Base-by-base conservation (phyloP, 2,113 vertebrate genomes). In the Paramisgurnus dabryanus region DNA sequence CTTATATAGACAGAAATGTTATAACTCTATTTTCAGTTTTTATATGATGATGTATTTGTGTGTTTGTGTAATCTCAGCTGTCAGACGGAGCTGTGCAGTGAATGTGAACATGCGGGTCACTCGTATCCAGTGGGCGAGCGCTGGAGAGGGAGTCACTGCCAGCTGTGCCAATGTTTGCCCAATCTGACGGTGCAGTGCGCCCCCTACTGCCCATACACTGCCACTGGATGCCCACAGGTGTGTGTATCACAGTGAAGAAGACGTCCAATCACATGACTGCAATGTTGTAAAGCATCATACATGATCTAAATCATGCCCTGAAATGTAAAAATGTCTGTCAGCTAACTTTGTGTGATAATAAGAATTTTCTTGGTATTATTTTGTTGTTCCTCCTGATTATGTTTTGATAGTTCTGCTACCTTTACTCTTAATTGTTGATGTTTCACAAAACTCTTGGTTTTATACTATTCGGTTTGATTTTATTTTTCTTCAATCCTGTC, bases 141-240 rank as follows among this genome's bases (percentile, higher is more conserved):
- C 78, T 96, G 96, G 96, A 90, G 81, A 3, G 85, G 83, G 0
- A 92, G 89, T 0, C 87, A 85, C 4, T 98, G 96, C 80, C 88
- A 72, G 4, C 86, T 96, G 49, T 98, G 96, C 82, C 92, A 93
- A 78, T 98, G 97, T 86, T 87, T 93, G 76, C 84, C 91, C 1
- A 88, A 91, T 17, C 88, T 91, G 2, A 90, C 72, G 0, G 89
- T 94, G 34, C 90, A 81, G 18, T 97, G 96, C 18, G 89, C 91
- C 17, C 88, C 86, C 10, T 96, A 93, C 87, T 97, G 96, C 81
- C 92, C 90, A 0, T 90, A 91, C 0, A 70, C 87, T 6, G 60
- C 77, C 77, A 88, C 70, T 55, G 89, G 92, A 82, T 97, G 96
- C 78, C 95, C 95, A 1, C 88, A 90, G 93, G 96, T 97, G 78